Base-by-base conservation (phyloP, 2,888 invertebrate genomes). In the Spodoptera picta region DNA sequence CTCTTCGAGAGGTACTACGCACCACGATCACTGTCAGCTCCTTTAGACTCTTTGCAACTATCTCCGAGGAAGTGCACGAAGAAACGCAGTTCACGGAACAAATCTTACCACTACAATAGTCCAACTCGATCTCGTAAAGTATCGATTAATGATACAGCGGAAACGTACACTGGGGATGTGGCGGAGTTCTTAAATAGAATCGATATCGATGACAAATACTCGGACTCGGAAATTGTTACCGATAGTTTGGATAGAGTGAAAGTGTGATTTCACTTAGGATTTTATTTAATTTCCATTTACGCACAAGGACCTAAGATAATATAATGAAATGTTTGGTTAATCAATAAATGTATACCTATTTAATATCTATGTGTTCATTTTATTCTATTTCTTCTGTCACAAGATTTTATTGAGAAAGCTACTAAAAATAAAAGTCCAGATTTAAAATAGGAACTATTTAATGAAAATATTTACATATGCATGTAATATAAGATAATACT, bases 1-100 rank as follows among this genome's bases (percentile, higher is more conserved):
- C 94, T 97, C 6, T 97, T 97, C 80, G 96, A 97, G 86, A 91
- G 97, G 70, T 96, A 96, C 82, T 96, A 96, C 49, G 96, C 96
- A 65, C 96, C 96, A 0, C 79, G 91, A n/a, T 85, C 89, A 1
- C 75, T 87, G 6, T 87, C 90, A 3, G 83, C 85, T 0, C 85
- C 89, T 0, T 69, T 87, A 2, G 92, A 93, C 55, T 86, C 84
- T 48, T 73, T 91, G 50, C 90, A 90, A 61, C 68, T 91, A 14
- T 93, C 92, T 2, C 93, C 94, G 0, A 89, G 93, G 65, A 94
- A 92, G 72, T 62, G 73, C 0, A 77, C 77, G n/a, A 93, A 90
- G 69, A 93, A 89, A 72, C 81, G 85, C 9, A 79, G 79, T 2
- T 71, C 67, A 6, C 89, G 86, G 63, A 85, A 76, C 31, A 88